phyloP scores from a whole-genome alignment of 1,140 invertebrate genomes.

The Caenorhabditis latens region DNA sequence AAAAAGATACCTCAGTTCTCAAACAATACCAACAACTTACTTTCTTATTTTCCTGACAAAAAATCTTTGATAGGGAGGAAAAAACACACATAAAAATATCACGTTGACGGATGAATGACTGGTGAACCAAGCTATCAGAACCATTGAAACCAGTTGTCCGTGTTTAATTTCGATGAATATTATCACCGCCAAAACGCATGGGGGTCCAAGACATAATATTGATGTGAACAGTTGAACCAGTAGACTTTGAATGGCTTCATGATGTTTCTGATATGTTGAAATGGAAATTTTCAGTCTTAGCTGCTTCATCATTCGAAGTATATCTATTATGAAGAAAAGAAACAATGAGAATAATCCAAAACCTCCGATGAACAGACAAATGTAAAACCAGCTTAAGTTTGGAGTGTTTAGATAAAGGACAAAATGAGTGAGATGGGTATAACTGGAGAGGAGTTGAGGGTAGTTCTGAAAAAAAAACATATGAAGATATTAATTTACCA shows the following conservation, averaged over 20 bases:
- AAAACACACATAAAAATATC: not conserved
- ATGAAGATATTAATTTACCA: too few species aligned
- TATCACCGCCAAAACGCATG: not conserved
- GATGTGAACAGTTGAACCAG: not conserved
- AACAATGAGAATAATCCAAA: not conserved
- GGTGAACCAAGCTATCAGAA: not conserved
- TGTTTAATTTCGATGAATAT: not conserved
- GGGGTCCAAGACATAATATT: not conserved
- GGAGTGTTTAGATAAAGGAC: not conserved
- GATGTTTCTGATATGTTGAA: not conserved
- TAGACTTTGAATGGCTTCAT: constrained; percentile 2
- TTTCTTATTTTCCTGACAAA: not conserved
- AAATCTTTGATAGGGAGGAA: not conserved
- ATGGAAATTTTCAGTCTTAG: not conserved
- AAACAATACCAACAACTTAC: not conserved
- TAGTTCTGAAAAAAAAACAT: not conserved
- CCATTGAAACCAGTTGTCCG: not conserved
- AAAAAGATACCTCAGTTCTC: too few species aligned
- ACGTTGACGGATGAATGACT: not conserved
- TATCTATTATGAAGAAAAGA: not conserved
- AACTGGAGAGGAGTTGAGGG: not conserved
- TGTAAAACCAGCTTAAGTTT: not conserved
- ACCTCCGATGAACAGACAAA: not conserved
- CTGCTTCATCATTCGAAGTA: not conserved
- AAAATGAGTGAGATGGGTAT: not conserved